Evolutionary conservation across 2,113 vertebrate species (phyloP), one percentile per base, ranked within the genome.

Genomic region (Urocitellus parryii): DNA sequence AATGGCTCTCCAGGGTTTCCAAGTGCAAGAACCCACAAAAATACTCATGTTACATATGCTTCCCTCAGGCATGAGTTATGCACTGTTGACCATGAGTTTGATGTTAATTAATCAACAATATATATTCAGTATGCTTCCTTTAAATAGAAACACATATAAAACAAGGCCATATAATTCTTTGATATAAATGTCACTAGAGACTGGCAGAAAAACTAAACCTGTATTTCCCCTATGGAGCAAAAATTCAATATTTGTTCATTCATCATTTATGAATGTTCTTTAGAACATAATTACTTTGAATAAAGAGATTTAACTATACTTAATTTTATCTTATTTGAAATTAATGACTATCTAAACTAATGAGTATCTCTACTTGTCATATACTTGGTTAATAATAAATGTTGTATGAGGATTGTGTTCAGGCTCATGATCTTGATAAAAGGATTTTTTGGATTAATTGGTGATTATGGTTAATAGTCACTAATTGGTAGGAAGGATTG

Each of bases 81-180:
- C 39, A 58, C n/a, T 56, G 18, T 20, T 39, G 51, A 51, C 58
- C 51, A 8, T 2, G 79, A 70, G 32, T 56, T 81, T 53, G 58
- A 1, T 70, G 63, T 74, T 77, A 72, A 76, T n/a, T 74, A 70
- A 14, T 61, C n/a, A 18, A 78, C 32, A 93, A 32, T 42, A 78
- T 51, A 18, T 42, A 67, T 68, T 78, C 27, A 72, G 32, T 45
- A 76, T 32, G 27, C 24, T 56, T 16, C 51, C 37, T 73, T 86
- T 67, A 82, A 92, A 79, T 29, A 73, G 37, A 91, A 86, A 77
- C 76, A n/a, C 56, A 86, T 32, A 84, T 6, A 67, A 61, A 87
- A 65, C 7, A 32, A 48, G 18, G 24, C 27, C 85, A 45, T 27
- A 11, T 32, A 81, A 42, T 73, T 37, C 56, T n/a, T 45, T 27